Evolutionary conservation across 2,888 invertebrate species (phyloP), one percentile per base, ranked within the genome.

Genomic region (Neoscelio sp.): DNA sequence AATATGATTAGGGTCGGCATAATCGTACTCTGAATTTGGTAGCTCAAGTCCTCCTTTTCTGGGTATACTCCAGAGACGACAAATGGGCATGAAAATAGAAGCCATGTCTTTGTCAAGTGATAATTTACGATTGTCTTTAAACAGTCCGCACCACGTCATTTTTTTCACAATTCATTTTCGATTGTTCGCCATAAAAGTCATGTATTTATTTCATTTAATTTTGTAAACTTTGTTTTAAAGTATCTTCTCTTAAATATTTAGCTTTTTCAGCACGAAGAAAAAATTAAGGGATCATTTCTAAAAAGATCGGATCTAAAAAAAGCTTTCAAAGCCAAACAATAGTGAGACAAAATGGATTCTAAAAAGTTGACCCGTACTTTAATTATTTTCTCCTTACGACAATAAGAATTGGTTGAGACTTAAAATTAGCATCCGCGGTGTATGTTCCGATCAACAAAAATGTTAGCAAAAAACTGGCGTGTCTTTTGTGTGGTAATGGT

Each of bases 401-500:
- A 60, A 38, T 38, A 13, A 5, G 35, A 38, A 56, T 33, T n/a
- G n/a, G 54, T 42, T 58, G n/a, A 12, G 17, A 33, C 8, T 28
- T 18, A n/a, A 13, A 42, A 30, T 28, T 48, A 6, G 48, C 48
- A 12, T 3, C 6, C 4, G 8, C n/a, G 33, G 6, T 3, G 2
- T 3, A 33, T 42, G 8, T 15, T n/a, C 1, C 18, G 44, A 44
- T 44, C 28, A 50, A 50, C 13, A 10, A 12, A 28, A 23, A 44
- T 28, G 40, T 13, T 12, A n/a, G 26, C 30, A 58, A 60, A 67
- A 70, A 58, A 33, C 42, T 50, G 12, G 58, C 70, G 60, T 70
- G 70, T 70, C 70, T 60, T 60, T 70, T 70, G 70, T 70, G 8
- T 35, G 3, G 8, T 42, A 50, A 60, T 33, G 20, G 52, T 60